Conservation (phyloP, 2,113 vertebrate species). For the Acanthochromis polyacanthus region DNA sequence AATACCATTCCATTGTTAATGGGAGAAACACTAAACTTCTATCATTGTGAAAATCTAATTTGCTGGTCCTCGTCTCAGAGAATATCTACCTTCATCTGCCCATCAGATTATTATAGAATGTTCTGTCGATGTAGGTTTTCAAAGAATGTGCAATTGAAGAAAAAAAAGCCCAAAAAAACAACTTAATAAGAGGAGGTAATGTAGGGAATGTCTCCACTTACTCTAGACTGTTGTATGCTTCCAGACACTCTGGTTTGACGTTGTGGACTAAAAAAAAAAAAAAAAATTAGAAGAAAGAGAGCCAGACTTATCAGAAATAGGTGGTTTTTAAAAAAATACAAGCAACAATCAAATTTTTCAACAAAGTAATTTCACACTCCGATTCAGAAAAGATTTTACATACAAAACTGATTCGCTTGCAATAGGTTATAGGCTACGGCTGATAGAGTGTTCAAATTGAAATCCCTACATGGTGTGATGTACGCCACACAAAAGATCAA, state of each 20-base stretch:
- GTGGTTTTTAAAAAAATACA: constrained; percentile 37
- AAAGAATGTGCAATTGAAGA: background rate
- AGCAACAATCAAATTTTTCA: constrained; percentile 61
- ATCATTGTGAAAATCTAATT: constrained; percentile 10
- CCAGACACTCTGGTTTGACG: constrained; percentile 94
- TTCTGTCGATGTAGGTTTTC: background rate
- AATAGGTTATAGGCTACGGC: constrained; percentile 63
- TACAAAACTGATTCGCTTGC: constrained; percentile 58
- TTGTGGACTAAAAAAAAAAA: constrained; percentile 90
- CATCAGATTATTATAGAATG: background rate
- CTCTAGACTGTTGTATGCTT: constrained; percentile 94
- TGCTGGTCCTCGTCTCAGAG: background rate
- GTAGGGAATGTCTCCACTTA: constrained; percentile 77
- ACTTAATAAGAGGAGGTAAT: background rate
- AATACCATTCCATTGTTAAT: background rate
- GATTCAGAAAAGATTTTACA: constrained; percentile 65
- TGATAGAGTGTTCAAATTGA: constrained; percentile 67
- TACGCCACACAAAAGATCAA: constrained; percentile 64
- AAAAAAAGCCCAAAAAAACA: background rate
- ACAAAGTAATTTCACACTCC: constrained; percentile 76
- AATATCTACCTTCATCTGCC: background rate
- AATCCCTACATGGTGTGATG: constrained; percentile 52
- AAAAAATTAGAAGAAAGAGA: constrained; percentile 31
- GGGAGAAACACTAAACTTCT: background rate
- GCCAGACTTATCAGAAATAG: constrained; percentile 30